These are phyloP conservation scores for Heterodera filipjevi DNA, from an alignment of 2,888 invertebrate species.

Conservation along the genomic window DNA sequence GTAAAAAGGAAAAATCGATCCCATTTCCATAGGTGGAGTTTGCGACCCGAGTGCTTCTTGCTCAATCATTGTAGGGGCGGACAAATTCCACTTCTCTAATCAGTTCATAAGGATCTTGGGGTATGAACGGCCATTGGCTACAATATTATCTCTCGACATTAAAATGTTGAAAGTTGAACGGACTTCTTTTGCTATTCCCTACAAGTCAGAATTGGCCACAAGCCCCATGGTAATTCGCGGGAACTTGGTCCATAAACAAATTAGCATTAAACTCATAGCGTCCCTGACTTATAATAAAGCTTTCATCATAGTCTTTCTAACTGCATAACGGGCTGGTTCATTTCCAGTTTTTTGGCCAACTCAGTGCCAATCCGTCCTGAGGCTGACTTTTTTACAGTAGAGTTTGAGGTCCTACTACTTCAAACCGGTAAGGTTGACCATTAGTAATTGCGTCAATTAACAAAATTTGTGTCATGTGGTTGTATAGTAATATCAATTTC, in stretches of 20 bases:
- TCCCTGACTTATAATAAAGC: conserved; percentile 15
- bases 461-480: conserved; percentile 2
- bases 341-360: conserved; percentile 25
- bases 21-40: conserved; percentile 7
- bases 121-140: background rate
- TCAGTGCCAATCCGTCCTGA: conserved; percentile 27
- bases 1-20: background rate
- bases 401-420: background rate
- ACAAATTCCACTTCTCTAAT: background rate
- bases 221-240: conserved; percentile 13
- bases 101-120: conserved; percentile 11
- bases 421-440: background rate
- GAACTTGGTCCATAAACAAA: conserved; percentile 20
- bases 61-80: conserved; percentile 5
- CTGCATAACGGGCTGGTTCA: conserved; percentile 21
- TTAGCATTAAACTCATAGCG: conserved; percentile 26
- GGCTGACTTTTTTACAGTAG: background rate
- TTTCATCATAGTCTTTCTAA: conserved; percentile 31
- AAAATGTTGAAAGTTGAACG: conserved; percentile 23
- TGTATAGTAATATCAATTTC: conserved; percentile 11
- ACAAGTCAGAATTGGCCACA: conserved; percentile 17
- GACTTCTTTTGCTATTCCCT: background rate
- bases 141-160: background rate
- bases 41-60: background rate
- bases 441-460: background rate